Conservation (phyloP, 2,797 vertebrate genomes). For the Diceros bicornis region DNA sequence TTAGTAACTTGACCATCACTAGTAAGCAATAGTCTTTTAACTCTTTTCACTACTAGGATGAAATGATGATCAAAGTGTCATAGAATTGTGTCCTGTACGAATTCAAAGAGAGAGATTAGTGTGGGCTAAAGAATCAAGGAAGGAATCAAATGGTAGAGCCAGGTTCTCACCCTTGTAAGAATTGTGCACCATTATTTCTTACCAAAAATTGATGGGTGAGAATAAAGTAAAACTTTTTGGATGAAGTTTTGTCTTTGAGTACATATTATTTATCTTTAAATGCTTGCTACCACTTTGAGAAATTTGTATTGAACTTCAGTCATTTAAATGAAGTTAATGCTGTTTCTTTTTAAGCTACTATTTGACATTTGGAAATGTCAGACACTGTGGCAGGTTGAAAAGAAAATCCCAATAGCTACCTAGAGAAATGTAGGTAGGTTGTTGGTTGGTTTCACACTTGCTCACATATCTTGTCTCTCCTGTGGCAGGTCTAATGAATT, state of each 20-base stretch:
- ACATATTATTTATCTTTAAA: constrained; percentile 36
- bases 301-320: neutral
- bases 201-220: neutral
- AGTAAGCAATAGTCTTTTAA: neutral
- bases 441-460: neutral
- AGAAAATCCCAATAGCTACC: constrained; percentile 11
- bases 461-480: neutral
- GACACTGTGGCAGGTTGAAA: constrained; percentile 20
- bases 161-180: neutral
- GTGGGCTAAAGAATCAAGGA: neutral
- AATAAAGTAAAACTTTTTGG: neutral
- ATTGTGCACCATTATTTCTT: neutral
- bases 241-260: neutral
- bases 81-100: neutral
- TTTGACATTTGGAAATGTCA: constrained; percentile 60
- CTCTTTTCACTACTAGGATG: neutral
- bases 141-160: neutral
- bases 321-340: constrained; percentile 39
- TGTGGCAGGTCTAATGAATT: neutral
- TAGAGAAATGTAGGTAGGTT: neutral
- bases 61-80: neutral
- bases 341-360: constrained; percentile 27
- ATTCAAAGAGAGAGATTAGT: neutral
- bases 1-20: neutral
- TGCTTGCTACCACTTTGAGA: constrained; percentile 40